Evolutionary conservation across 2,797 vertebrate species (phyloP).

Genomic region (Chaenodraco wilsoni): DNA sequence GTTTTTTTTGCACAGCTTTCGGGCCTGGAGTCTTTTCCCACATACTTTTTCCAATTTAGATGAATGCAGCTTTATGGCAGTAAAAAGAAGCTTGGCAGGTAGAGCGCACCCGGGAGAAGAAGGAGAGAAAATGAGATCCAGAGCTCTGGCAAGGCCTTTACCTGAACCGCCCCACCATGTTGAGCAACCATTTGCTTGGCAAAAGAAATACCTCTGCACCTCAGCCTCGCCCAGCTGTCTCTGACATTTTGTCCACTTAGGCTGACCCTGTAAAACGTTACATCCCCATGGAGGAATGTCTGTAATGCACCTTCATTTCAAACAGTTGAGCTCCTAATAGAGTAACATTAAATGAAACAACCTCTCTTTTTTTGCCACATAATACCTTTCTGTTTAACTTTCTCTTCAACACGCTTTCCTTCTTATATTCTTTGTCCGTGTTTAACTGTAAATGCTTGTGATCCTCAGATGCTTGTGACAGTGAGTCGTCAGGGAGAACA

Average conservation of each 20-base stretch:
- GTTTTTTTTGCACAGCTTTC: constrained; percentile 72
- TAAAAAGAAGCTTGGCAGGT: constrained; percentile 81
- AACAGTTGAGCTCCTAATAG: constrained; percentile 25
- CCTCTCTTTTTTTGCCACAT: too few species aligned
- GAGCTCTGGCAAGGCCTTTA: constrained; percentile 80
- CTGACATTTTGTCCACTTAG: constrained; percentile 50
- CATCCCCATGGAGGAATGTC: constrained; percentile 46
- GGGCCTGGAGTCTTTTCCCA: constrained; percentile 55
- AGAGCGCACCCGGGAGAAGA: constrained; percentile 71
- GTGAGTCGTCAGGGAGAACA: constrained; percentile 76
- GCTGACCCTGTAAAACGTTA: constrained; percentile 50
- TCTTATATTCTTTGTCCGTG: neutral
- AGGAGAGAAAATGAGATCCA: constrained; percentile 84
- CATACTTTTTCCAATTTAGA: constrained; percentile 80
- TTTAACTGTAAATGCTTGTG: constrained; percentile 53
- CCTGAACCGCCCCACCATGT: constrained; percentile 75
- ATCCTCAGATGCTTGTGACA: constrained; percentile 85
- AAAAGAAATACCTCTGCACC: constrained; percentile 42
- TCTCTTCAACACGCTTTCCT: constrained; percentile 23
- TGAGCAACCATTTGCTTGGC: constrained; percentile 68
- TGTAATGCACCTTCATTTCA: constrained; percentile 24
- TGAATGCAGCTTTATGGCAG: constrained; percentile 83
- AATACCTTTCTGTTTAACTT: too few species aligned
- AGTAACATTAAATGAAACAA: constrained; percentile 42
- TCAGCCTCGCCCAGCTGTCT: constrained; percentile 45